Evolutionary conservation across 2,888 invertebrate species (phyloP).

Genomic region (Thecophora atra): DNA sequence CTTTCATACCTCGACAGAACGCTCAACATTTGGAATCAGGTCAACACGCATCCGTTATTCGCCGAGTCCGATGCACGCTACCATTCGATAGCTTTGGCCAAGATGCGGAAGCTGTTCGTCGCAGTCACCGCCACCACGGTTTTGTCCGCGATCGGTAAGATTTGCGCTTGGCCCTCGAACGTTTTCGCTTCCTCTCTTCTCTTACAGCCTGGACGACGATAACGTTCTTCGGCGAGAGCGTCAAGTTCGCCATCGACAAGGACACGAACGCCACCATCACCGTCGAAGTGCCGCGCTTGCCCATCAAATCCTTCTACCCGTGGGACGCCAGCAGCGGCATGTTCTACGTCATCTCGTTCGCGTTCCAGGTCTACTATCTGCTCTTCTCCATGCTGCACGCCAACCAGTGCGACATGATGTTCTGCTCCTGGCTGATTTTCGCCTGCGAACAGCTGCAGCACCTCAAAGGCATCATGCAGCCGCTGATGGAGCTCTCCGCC

Average conservation of each 20-base stretch:
- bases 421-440: constrained; percentile 86
- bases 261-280: constrained; percentile 77
- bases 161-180: background rate
- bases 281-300: constrained; percentile 76
- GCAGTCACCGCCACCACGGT: constrained; percentile 73
- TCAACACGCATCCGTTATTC: constrained; percentile 84
- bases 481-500: constrained; percentile 86
- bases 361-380: constrained; percentile 77
- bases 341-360: constrained; percentile 74
- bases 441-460: constrained; percentile 88
- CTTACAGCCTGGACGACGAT: constrained; percentile 77
- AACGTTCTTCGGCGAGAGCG: constrained; percentile 83
- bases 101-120: constrained; percentile 78
- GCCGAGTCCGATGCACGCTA: constrained; percentile 83
- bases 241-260: constrained; percentile 73
- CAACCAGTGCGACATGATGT: constrained; percentile 77
- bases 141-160: constrained; percentile 71
- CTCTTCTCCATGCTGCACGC: constrained; percentile 72
- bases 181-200: constrained; percentile 10
- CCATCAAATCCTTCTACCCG: constrained; percentile 82
- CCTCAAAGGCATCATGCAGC: constrained; percentile 86
- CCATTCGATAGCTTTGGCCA: constrained; percentile 77
- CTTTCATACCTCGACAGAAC: constrained; percentile 68
- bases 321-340: constrained; percentile 77
- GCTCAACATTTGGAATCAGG: constrained; percentile 84